Evolutionary conservation across 2,113 vertebrate genomes (phyloP).

Genomic region (Melozone crissalis): DNA sequence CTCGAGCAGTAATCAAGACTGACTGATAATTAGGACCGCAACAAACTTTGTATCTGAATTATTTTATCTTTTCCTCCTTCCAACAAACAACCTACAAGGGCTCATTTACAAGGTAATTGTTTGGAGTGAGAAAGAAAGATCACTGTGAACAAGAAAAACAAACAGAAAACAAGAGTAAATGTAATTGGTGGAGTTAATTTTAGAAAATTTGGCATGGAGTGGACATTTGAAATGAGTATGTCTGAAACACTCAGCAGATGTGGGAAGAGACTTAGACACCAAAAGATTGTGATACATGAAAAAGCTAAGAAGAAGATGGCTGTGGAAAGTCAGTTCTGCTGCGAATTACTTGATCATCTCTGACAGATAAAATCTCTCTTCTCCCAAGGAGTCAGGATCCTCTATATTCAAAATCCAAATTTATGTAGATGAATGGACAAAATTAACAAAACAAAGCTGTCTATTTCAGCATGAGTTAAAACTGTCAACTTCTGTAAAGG

Average conservation of each 20-base stretch:
- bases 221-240: neutral
- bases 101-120: rapidly evolving
- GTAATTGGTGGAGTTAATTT: neutral
- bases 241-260: neutral
- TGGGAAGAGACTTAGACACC: neutral
- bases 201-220: neutral
- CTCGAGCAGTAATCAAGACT: neutral
- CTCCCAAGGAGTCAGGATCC: neutral
- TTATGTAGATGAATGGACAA: neutral
- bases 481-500: neutral
- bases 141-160: neutral
- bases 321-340: neutral
- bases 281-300: neutral
- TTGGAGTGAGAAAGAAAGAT: neutral
- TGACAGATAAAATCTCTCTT: neutral
- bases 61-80: neutral
- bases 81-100: neutral
- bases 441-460: neutral
- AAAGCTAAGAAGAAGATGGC: neutral
- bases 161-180: neutral
- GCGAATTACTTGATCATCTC: neutral
- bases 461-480: neutral
- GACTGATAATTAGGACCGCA: neutral
- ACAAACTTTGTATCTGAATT: neutral
- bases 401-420: neutral